phyloP scores from a whole-genome alignment of 1,140 invertebrate genomes.

The Bombus superbus region DNA sequence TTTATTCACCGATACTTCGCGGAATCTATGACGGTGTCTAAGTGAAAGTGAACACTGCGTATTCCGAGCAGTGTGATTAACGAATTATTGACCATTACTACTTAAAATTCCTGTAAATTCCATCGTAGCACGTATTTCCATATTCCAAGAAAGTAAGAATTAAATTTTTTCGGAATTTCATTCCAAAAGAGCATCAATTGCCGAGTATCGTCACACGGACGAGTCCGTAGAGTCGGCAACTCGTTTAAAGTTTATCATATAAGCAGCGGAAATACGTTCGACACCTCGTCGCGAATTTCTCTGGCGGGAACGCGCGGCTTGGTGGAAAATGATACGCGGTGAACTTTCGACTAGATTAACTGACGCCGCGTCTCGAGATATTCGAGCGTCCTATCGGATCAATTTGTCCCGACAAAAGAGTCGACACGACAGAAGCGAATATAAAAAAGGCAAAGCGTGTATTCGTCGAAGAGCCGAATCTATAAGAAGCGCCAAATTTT shows the following conservation, averaged over 20 bases:
- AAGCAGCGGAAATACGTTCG: conserved; percentile 28
- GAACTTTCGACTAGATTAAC: not conserved
- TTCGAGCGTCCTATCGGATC: not conserved
- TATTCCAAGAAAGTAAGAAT: not conserved
- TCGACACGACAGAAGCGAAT: not conserved
- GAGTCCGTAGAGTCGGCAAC: not conserved
- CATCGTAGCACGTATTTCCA: too few species aligned
- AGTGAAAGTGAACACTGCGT: not conserved
- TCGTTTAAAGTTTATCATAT: conserved; percentile 46
- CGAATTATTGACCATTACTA: not conserved
- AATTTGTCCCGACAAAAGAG: not conserved
- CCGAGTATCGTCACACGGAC: not conserved
- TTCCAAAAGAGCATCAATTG: not conserved
- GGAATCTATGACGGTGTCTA: not conserved
- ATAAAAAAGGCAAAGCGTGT: not conserved
- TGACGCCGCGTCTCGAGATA: not conserved
- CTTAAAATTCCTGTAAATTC: not conserved
- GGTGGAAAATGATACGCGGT: not conserved
- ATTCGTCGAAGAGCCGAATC: not conserved
- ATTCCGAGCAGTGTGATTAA: not conserved
- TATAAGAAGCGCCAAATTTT: not conserved
- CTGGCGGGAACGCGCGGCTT: not conserved
- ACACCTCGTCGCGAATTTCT: conserved; percentile 32
- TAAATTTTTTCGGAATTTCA: not conserved
- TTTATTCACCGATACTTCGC: not conserved